Evolutionary conservation across 2,797 vertebrate genomes (phyloP).

Genomic region (Kryptopterus vitreolus): DNA sequence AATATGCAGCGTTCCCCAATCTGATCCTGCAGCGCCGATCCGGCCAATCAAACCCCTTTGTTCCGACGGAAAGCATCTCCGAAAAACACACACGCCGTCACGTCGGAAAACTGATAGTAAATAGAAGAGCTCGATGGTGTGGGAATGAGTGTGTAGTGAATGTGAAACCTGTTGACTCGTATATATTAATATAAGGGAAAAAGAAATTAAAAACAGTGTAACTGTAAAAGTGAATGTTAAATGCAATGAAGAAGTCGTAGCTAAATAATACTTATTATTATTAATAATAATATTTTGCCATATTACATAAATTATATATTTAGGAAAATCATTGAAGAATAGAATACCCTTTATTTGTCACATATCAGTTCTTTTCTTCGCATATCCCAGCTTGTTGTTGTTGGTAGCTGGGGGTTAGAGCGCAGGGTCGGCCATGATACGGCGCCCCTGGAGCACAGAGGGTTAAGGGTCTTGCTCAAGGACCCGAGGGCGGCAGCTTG

Average conservation of each 20-base stretch:
- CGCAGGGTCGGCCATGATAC: no score
- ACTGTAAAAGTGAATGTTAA: neutral
- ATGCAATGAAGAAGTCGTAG: neutral
- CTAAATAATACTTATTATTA: neutral
- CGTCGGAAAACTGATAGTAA: constrained; percentile 20
- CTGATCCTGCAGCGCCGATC: constrained; percentile 28
- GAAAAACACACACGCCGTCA: neutral
- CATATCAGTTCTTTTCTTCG: no score
- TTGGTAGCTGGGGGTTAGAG: no score
- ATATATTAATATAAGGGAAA: neutral
- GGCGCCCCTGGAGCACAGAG: no score
- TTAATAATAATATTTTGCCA: no score
- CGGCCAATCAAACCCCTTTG: constrained; percentile 30
- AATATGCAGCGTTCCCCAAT: neutral
- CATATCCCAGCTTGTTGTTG: no score
- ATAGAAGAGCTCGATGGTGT: neutral
- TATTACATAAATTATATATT: no score
- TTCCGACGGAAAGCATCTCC: constrained; percentile 14
- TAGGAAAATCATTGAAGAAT: no score
- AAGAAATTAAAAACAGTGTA: neutral
- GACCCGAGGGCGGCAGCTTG: no score
- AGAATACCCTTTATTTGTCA: no score
- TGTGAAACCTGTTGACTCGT: neutral
- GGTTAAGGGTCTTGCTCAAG: no score
- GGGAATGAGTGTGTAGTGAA: constrained; percentile 9